These are phyloP conservation scores for Sebastes hubbsi DNA, from an alignment of 2,797 vertebrate species.

Conservation along the genomic window DNA sequence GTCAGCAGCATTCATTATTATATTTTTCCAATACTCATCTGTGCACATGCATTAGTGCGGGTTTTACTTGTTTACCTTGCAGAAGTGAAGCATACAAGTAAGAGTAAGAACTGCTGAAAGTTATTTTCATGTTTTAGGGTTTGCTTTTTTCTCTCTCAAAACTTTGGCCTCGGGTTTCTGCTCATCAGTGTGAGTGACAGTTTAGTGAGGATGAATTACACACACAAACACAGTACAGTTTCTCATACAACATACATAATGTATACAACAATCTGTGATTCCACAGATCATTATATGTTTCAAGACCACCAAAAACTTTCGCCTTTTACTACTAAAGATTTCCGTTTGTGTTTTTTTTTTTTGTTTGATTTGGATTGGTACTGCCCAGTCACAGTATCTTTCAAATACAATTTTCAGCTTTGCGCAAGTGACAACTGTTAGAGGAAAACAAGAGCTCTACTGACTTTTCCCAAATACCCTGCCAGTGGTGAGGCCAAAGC, in stretches of 20 bases:
- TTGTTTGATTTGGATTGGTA: constrained; percentile 51
- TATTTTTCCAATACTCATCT: neutral
- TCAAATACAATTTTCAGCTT: constrained; percentile 83
- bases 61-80: constrained; percentile 19
- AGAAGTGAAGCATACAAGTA: neutral
- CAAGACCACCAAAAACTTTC: constrained; percentile 74
- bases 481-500: constrained; percentile 90
- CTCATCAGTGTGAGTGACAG: neutral
- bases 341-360: constrained; percentile 77
- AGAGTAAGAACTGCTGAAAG: neutral
- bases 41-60: neutral
- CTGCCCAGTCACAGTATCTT: constrained; percentile 57
- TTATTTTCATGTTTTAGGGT: neutral
- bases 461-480: constrained; percentile 99
- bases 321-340: constrained; percentile 92
- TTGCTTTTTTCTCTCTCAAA: neutral
- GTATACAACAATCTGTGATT: neutral
- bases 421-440: constrained; percentile 89
- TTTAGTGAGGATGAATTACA: neutral
- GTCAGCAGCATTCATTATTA: neutral
- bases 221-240: neutral
- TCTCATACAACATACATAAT: neutral
- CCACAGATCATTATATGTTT: neutral
- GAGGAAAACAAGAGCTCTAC: constrained; percentile 90
- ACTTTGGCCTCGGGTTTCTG: neutral